phyloP scores from a whole-genome alignment of 2,888 invertebrate genomes.

The Phaonia tiefii region DNA sequence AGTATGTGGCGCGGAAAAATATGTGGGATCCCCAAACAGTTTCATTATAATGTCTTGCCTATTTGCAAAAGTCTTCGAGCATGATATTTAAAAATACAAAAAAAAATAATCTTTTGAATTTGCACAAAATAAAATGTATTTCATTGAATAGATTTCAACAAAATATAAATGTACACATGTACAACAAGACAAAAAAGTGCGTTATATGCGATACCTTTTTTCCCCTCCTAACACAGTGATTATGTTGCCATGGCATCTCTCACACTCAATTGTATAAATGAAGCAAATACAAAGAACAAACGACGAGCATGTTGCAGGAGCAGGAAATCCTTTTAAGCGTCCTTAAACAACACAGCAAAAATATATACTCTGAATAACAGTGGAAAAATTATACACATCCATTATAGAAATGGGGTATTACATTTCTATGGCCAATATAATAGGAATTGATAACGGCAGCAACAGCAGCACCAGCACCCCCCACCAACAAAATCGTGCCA shows the following conservation, averaged over 20 bases:
- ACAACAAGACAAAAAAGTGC: no score
- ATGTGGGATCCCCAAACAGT: no score
- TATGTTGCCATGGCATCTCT: background rate
- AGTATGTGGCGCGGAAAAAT: no score
- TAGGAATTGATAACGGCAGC: constrained; percentile 18
- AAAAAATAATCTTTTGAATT: no score
- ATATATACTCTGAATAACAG: background rate
- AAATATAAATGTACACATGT: no score
- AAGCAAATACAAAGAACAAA: background rate
- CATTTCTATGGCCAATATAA: constrained; percentile 52
- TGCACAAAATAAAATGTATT: no score
- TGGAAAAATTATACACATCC: constrained; percentile 35
- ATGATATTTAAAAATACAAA: no score
- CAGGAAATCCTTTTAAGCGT: constrained; percentile 50
- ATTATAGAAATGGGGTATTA: constrained; percentile 25
- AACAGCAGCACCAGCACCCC: background rate
- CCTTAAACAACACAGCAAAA: background rate
- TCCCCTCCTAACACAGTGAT: background rate
- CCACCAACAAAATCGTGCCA: background rate
- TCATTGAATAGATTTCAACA: no score
- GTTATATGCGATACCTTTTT: constrained; percentile 34
- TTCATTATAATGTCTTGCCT: no score
- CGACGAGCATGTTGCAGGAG: constrained; percentile 15
- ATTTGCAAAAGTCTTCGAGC: no score
- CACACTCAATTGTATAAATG: background rate